Evolutionary conservation across 2,797 vertebrate genomes (phyloP).

Genomic region (Etheostoma perlongum): DNA sequence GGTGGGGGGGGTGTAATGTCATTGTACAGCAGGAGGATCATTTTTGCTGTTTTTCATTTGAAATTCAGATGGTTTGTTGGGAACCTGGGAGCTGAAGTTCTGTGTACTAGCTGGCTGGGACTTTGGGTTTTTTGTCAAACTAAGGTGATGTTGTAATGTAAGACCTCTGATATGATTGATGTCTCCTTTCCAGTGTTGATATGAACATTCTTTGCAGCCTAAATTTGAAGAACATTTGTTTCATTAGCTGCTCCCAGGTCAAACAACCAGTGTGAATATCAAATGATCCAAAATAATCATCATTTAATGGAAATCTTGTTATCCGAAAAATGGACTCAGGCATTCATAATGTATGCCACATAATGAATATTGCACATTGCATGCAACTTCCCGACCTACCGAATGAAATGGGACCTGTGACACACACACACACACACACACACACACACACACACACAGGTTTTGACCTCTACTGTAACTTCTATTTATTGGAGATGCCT

Average conservation of each 20-base stretch:
- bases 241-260: constrained; percentile 20
- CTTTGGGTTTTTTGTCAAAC: not conserved
- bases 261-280: constrained; percentile 43
- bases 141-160: not conserved
- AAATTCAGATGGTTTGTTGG: constrained; percentile 24
- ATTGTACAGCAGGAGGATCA: constrained; percentile 15
- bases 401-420: constrained; percentile 65
- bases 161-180: not conserved
- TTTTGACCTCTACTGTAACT: constrained; percentile 45
- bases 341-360: constrained; percentile 71
- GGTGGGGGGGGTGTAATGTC: not conserved
- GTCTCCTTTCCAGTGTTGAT: constrained; percentile 5
- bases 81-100: not conserved
- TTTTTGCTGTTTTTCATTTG: constrained; percentile 10
- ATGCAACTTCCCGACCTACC: constrained; percentile 85
- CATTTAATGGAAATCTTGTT: constrained; percentile 29
- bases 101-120: not conserved
- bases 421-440: constrained; percentile 36
- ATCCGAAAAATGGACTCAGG: constrained; percentile 52
- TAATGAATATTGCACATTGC: constrained; percentile 84
- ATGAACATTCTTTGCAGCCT: not conserved
- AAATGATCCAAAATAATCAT: constrained; percentile 43
- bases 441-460: constrained; percentile 48
- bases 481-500: constrained; percentile 16
- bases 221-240: constrained; percentile 14